phyloP scores from a whole-genome alignment of 2,888 invertebrate genomes.

The Andrena flavipes region DNA sequence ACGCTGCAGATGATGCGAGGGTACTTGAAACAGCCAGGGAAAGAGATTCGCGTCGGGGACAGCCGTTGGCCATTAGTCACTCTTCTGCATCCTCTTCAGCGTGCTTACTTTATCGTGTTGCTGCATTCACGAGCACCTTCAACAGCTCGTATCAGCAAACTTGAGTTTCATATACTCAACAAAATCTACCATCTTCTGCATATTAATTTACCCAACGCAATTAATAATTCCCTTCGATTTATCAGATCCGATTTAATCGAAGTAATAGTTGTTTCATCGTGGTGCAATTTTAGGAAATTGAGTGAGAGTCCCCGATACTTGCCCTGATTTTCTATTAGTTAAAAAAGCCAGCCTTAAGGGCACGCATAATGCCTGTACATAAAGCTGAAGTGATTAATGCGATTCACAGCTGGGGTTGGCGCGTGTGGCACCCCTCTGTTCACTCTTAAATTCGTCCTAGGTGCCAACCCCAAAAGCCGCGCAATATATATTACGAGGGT shows the following conservation, averaged over 20 bases:
- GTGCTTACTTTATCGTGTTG: constrained; percentile 29
- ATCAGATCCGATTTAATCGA: background rate
- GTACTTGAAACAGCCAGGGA: constrained; percentile 75
- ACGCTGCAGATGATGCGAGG: constrained; percentile 77
- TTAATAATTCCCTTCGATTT: background rate
- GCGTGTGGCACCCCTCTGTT: constrained; percentile 72
- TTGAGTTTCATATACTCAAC: background rate
- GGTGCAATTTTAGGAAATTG: background rate
- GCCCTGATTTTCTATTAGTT: constrained; percentile 44
- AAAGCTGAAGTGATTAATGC: constrained; percentile 82
- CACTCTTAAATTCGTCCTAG: constrained; percentile 73
- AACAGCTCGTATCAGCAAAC: background rate
- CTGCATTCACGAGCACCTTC: constrained; percentile 11
- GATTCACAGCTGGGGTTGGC: constrained; percentile 83
- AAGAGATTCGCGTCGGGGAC: constrained; percentile 78
- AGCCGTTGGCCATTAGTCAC: constrained; percentile 81
- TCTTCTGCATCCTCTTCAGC: constrained; percentile 66
- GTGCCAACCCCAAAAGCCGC: constrained; percentile 78
- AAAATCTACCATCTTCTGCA: background rate
- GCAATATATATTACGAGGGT: constrained; percentile 74
- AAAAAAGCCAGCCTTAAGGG: constrained; percentile 42
- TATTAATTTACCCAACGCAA: background rate
- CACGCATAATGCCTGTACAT: constrained; percentile 51
- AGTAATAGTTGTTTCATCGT: background rate
- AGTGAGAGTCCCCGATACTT: background rate